Percentiles rank a stretch among this genome's conserved stretches.
Conservation (phyloP, 2,888 invertebrate species). For the Oxytorus armatus region DNA sequence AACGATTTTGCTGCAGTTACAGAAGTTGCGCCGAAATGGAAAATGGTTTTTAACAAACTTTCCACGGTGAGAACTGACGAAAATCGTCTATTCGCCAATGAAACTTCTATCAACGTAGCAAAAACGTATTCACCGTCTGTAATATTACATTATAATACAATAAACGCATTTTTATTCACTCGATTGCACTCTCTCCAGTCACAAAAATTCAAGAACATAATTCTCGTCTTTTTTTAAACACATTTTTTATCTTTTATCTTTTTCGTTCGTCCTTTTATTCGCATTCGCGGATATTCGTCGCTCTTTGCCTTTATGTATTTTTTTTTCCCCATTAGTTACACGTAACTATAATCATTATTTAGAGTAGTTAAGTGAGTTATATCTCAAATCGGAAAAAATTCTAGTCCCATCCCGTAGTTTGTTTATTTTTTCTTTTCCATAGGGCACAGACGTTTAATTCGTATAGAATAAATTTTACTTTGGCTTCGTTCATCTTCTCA, state of each 20-base stretch:
- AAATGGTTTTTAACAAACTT: too few species aligned
- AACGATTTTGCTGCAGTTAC: too few species aligned
- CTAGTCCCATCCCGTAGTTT: slow-evolving; percentile 16
- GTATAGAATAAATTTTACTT: slow-evolving; percentile 57
- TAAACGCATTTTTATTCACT: slow-evolving; percentile 9
- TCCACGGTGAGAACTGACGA: too few species aligned
- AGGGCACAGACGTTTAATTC: slow-evolving; percentile 41
- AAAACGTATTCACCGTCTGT: slow-evolving; percentile 10
- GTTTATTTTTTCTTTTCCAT: slow-evolving; percentile 34
- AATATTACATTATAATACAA: slow-evolving; percentile 43
- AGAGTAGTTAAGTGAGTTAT: slow-evolving; percentile 41
- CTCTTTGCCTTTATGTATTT: background rate
- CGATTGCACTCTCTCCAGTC: slow-evolving; percentile 18
- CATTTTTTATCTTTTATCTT: slow-evolving; percentile 1
- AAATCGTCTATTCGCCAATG: too few species aligned
- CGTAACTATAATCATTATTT: slow-evolving; percentile 55
- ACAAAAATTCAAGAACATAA: slow-evolving; percentile 34
- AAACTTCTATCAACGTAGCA: too few species aligned
- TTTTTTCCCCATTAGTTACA: slow-evolving; percentile 37
- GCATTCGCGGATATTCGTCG: slow-evolving; percentile 15
- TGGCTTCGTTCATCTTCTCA: slow-evolving; percentile 33
- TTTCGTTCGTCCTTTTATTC: background rate
- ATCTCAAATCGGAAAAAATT: slow-evolving; percentile 44
- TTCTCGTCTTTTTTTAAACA: background rate
- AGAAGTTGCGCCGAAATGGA: too few species aligned